Base-by-base conservation (phyloP, 2,888 invertebrate species). In the Drosophila differens region DNA sequence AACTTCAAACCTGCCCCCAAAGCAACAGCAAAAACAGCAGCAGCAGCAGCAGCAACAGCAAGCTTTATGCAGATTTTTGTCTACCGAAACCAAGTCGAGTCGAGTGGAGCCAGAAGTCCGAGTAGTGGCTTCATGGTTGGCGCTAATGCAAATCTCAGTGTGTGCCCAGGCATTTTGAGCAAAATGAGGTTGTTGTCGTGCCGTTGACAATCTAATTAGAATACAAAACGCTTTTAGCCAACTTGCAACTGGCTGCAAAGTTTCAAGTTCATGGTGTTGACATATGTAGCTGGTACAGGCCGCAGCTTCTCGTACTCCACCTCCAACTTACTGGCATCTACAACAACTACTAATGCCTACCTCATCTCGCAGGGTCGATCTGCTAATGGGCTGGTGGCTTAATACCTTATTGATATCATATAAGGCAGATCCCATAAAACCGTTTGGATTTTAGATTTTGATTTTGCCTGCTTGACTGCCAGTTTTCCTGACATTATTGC, bases 131-230 rank as follows among this genome's bases (percentile, higher is more conserved):
- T 54, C 75, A 67, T 74, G 67, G 77, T 90, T 91, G 91, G 91
- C 91, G 88, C 88, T 88, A 88, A 91, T 91, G 88, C 91, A 90
- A 88, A 91, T 90, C 86, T 79, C 61, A 54, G 58, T 75, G 63
- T 68, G 62, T 76, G 64, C 71, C 58, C 39, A 28, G 83, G 74
- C 85, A 88, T 87, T 91, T 91, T 90, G 76, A 76, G 76, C 91
- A 83, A 91, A 91, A 91, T 92, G 91, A 91, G 91, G 91, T 92
- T 91, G 91, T 91, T 91, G 91, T 91, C 91, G 92, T 91, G 91
- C 91, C 88, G 84, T 89, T 91, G 92, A 92, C 92, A 92, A 92
- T 92, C 93, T 92, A 92, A 92, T 92, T 92, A 92, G 93, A 91
- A 91, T 92, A 91, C 89, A 82, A 91, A 91, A 91, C 88, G 88